Percentiles rank a stretch among this genome's conserved stretches.
Evolutionary conservation across 2,888 invertebrate species (phyloP).

Genomic region (Mamestra brassicae): DNA sequence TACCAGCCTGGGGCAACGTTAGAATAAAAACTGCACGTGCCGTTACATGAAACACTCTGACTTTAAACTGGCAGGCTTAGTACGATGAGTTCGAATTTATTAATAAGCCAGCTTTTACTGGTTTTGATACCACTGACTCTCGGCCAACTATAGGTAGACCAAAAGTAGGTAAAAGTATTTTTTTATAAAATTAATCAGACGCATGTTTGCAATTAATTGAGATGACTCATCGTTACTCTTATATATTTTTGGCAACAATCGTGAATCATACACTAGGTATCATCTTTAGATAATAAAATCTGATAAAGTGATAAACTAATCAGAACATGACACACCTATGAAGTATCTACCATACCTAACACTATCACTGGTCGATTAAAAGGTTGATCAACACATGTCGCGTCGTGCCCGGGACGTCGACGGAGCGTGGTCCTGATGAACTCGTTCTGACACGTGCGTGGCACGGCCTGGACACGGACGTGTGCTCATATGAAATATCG

Average conservation of each 20-base stretch:
- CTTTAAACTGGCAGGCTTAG: neutral
- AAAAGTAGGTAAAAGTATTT: neutral
- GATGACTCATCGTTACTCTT: constrained; percentile 3
- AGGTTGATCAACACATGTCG: too few species aligned
- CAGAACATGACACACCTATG: neutral
- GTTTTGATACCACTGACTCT: neutral
- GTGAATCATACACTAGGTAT: constrained; percentile 11
- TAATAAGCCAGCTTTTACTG: neutral
- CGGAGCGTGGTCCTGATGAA: too few species aligned
- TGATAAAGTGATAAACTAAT: constrained; percentile 13
- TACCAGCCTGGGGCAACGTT: too few species aligned
- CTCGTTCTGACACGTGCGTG: too few species aligned
- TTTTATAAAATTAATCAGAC: neutral
- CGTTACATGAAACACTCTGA: neutral
- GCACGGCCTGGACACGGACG: too few species aligned
- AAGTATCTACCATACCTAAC: neutral
- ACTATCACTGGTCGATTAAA: neutral
- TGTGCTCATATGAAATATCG: too few species aligned
- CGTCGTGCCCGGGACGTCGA: too few species aligned
- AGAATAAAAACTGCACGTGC: too few species aligned
- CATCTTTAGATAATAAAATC: constrained; percentile 18
- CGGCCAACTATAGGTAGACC: neutral
- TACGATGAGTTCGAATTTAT: neutral
- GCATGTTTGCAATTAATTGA: neutral
- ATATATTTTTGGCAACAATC: neutral